A percentile compares a stretch with the other conserved stretches of the same genome.
Conservation (phyloP, 2,888 invertebrate species). For the Melikaiella ostensackeni region DNA sequence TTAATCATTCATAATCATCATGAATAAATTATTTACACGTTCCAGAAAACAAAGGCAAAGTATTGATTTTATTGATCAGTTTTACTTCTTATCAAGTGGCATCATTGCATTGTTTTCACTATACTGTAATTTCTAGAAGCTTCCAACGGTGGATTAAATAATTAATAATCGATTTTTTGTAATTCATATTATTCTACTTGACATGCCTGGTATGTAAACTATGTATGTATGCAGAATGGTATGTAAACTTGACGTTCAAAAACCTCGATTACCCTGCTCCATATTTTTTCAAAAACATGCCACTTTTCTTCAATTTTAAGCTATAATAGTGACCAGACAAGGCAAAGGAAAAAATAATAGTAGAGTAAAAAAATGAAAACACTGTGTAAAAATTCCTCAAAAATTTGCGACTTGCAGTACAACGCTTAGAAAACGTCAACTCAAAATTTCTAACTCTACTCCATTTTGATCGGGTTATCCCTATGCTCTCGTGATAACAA, state of each 20-base stretch:
- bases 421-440: not conserved
- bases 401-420: not conserved
- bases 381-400: not conserved
- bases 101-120: conserved; percentile 16
- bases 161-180: not conserved
- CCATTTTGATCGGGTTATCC: too few relatives aligned
- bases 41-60: not conserved
- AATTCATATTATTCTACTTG: not conserved
- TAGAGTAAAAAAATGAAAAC: not conserved
- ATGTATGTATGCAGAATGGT: too few relatives aligned
- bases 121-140: conserved; percentile 10
- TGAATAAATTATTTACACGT: not conserved
- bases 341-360: not conserved
- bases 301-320: not conserved
- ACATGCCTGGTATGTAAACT: not conserved
- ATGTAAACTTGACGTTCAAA: too few relatives aligned
- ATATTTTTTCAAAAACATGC: not conserved
- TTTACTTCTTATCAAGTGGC: not conserved
- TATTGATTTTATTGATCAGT: conserved; percentile 15
- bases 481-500: too few relatives aligned
- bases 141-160: not conserved
- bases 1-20: too few relatives aligned
- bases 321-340: not conserved
- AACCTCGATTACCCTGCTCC: too few relatives aligned
- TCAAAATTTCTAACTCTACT: too few relatives aligned